Evolutionary conservation across 1,140 invertebrate species (phyloP).

Genomic region (Drosophila lacertosa): DNA sequence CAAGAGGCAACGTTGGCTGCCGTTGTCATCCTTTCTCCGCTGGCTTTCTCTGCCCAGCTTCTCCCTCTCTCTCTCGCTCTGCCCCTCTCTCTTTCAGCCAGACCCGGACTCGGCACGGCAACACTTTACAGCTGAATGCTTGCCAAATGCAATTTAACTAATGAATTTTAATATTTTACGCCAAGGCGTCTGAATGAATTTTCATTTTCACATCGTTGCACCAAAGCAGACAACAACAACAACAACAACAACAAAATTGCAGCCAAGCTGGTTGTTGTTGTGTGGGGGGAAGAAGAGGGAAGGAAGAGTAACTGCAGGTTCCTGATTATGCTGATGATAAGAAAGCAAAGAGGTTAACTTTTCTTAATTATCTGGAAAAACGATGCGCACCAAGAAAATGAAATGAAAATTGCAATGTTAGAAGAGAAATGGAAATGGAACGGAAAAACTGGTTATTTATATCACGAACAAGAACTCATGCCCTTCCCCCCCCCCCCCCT

Average conservation of each 20-base stretch:
- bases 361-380: slow-evolving; percentile 82
- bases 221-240: slow-evolving; percentile 60
- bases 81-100: neutral
- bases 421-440: neutral
- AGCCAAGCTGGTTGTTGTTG: neutral
- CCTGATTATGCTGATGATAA: slow-evolving; percentile 81
- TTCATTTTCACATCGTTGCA: slow-evolving; percentile 84
- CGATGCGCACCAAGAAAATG: slow-evolving; percentile 19
- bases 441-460: slow-evolving; percentile 13
- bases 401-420: slow-evolving; percentile 26
- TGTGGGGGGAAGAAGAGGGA: neutral
- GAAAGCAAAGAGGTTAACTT: slow-evolving; percentile 78
- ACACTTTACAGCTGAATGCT: slow-evolving; percentile 79
- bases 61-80: slow-evolving; percentile 2
- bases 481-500: neutral
- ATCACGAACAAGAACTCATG: slow-evolving; percentile 43
- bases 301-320: slow-evolving; percentile 27
- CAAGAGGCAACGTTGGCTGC: slow-evolving; percentile 20
- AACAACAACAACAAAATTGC: slow-evolving; percentile 38
- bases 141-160: slow-evolving; percentile 83
- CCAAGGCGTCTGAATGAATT: slow-evolving; percentile 79
- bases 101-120: slow-evolving; percentile 56
- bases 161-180: slow-evolving; percentile 84
- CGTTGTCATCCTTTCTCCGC: slow-evolving; percentile 4
- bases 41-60: neutral